phyloP scores from a whole-genome alignment of 2,888 invertebrate species.

The Mythimna loreyi region DNA sequence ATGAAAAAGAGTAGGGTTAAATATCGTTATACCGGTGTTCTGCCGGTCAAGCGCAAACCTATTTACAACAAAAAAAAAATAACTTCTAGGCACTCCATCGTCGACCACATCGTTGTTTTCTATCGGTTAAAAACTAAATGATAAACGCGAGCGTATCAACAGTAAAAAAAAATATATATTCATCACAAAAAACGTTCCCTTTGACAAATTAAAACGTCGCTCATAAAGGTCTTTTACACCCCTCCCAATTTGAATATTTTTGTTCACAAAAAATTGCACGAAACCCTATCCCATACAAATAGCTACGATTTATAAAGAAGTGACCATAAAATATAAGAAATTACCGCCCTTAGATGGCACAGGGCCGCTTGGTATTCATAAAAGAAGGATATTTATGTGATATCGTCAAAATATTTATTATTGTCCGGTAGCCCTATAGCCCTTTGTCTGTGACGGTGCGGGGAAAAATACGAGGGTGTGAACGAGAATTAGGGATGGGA shows the following conservation, averaged over 20 bases:
- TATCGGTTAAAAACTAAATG: too few species aligned
- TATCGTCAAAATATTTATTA: conserved; percentile 91
- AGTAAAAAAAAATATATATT: too few species aligned
- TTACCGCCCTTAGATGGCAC: conserved; percentile 85
- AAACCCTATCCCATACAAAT: conserved; percentile 82
- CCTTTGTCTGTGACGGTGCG: conserved; percentile 82
- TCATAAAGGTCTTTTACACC: conserved; percentile 59
- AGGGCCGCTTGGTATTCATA: conserved; percentile 88
- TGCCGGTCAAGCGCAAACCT: too few species aligned
- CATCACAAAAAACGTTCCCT: conserved; percentile 27
- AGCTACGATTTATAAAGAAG: conserved; percentile 86
- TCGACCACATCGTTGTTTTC: too few species aligned
- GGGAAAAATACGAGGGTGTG: conserved; percentile 86
- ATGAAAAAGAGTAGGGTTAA: too few species aligned
- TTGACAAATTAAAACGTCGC: conserved; percentile 62
- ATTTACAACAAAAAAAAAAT: too few species aligned
- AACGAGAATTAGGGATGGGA: conserved; percentile 74
- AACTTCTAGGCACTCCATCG: too few species aligned
- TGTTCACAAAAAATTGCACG: conserved; percentile 74
- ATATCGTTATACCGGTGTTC: too few species aligned
- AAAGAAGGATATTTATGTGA: conserved; percentile 89
- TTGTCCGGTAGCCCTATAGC: conserved; percentile 87
- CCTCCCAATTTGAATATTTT: conserved; percentile 66
- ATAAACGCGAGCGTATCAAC: too few species aligned
- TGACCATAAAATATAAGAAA: conserved; percentile 86